Evolutionary conservation across 2,888 invertebrate genomes (phyloP), one percentile per base, ranked within the genome.

Genomic region (Antheraea yamamai): DNA sequence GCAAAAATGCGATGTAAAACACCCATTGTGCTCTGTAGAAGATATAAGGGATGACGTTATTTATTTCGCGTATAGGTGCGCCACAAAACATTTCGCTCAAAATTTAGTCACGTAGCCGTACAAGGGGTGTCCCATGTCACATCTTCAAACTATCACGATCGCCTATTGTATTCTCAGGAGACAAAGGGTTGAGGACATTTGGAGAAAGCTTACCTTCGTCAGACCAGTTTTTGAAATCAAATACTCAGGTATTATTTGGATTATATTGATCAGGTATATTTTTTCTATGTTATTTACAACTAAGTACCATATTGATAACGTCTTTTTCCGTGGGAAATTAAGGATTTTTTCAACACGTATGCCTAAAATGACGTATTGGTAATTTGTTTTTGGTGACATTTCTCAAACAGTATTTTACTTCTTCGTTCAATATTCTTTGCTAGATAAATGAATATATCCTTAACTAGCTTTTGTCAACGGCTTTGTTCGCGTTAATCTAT

Each of bases 151-250:
- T 90, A 91, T 92, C 89, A 89, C 92, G 88, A 91, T 91, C 92
- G 93, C 91, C 94, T 91, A 92, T 93, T 94, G 92, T 94, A 90
- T 89, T 92, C 94, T 89, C 92, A 79, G 82, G 93, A 94, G 94
- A 95, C 93, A 94, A 94, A 93, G 92, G 92, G 91, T 92, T 91
- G 89, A 89, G 89, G 91, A 89, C 90, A 84, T 86, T 88, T 85
- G 85, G 84, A 90, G 89, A 87, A 86, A 85, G 86, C 85, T 85
- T 90, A 93, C 93, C 93, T 93, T 93, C 92, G 92, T 93, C 93
- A 93, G 91, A 91, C 89, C 84, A 89, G 89, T 89, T 90, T 91
- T 90, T 89, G 87, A 90, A 89, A 86, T 88, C 88, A 88, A 90
- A 89, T 88, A 88, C 86, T 87, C 88, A 91, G 90, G 92, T 91